Evolutionary conservation across 2,113 vertebrate genomes (phyloP).

Genomic region (Coptodon rendalli): DNA sequence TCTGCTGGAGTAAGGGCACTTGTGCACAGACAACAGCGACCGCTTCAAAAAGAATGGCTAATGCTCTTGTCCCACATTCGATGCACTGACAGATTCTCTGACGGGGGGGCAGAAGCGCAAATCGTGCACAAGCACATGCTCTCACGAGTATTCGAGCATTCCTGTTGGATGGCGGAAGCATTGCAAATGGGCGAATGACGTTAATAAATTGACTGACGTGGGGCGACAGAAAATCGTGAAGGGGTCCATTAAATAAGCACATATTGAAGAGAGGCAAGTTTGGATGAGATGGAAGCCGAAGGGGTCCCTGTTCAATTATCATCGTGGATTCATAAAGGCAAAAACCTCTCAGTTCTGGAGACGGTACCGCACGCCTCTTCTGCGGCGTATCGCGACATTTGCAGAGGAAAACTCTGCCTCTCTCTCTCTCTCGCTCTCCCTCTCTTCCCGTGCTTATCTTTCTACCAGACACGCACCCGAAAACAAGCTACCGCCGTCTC

Average conservation of each 20-base stretch:
- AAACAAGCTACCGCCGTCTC: conserved; percentile 8
- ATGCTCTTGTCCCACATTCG: conserved; percentile 47
- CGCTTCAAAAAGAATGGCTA: conserved; percentile 50
- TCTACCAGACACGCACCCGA: neutral
- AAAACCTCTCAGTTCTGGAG: neutral
- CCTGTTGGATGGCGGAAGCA: neutral
- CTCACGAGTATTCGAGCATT: conserved; percentile 10
- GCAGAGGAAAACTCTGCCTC: neutral
- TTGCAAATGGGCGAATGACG: neutral
- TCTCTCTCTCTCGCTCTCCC: neutral
- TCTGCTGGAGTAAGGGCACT: conserved; percentile 11
- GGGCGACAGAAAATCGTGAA: conserved; percentile 8
- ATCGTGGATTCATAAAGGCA: conserved; percentile 18
- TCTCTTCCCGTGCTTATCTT: neutral
- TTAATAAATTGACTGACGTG: conserved; percentile 25
- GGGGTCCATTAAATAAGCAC: conserved; percentile 41
- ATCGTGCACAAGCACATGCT: neutral
- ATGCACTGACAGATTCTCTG: conserved; percentile 28
- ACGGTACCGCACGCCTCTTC: neutral
- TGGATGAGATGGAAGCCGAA: conserved; percentile 12
- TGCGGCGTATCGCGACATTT: neutral
- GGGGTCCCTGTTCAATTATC: conserved; percentile 13
- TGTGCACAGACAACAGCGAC: conserved; percentile 37
- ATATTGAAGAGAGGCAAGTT: neutral
- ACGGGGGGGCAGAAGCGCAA: neutral